Base-by-base conservation (phyloP, 1,140 invertebrate genomes). In the Vollenhovia emeryi region DNA sequence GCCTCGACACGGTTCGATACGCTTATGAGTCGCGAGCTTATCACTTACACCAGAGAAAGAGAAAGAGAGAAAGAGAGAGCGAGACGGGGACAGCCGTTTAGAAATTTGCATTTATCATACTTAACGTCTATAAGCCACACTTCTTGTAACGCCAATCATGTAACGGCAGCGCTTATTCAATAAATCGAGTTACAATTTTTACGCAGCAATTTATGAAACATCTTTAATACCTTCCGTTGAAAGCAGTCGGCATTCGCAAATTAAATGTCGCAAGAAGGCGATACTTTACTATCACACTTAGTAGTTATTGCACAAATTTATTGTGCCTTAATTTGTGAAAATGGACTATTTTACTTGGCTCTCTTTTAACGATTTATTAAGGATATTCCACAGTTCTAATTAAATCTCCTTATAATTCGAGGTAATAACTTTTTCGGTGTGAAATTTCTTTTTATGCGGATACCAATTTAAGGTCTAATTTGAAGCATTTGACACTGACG, bases 81-180 rank as follows among this genome's bases (percentile, higher is more conserved):
- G 60, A 62, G 18, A 43, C n/a, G 24, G n/a, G 24, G 21, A 21
- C 11, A 68, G 43, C 33, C 50, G 68, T 73, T 82, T 82, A 57
- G 78, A 57, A 82, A 82, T 82, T 82, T 73, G 40, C 66, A 82
- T 82, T 82, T 71, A 82, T 71, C 66, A 45, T 57, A 82, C 66
- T 82, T 71, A 73, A 57, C 13, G 50, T 60, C 52, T 33, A 57
- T 45, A 71, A 69, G 33, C 33, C n/a, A 24, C n/a, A 24, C 21
- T 52, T 57, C 66, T 82, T 27, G 24, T 15, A 27, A 27, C 45
- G 50, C 50, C 24, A 57, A 82, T 82, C 66, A 33, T 57, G 40
- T 30, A 82, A 68, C 27, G 36, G n/a, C n/a, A 45, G n/a, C 27
- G 43, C 27, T 82, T 43, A 43, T 82, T 82, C 50, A 57, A 55